phyloP scores from a whole-genome alignment of 2,797 vertebrate genomes.

The Loriculus beryllinus region DNA sequence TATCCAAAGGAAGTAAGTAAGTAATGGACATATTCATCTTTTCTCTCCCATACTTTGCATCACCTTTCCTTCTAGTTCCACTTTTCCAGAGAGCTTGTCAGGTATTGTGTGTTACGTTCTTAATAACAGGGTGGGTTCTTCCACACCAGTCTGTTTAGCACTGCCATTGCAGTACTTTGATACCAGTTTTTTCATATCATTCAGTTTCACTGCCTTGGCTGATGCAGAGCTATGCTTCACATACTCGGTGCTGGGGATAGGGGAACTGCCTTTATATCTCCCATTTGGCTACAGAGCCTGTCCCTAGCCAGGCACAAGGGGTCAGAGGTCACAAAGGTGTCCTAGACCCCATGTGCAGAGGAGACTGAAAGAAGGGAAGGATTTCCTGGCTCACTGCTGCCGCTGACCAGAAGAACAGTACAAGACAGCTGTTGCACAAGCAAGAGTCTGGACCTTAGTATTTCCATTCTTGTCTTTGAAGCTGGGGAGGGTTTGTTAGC shows the following conservation, averaged over 20 bases:
- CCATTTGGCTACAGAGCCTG: neutral
- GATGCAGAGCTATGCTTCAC: neutral
- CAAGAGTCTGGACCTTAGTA: neutral
- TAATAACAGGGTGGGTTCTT: neutral
- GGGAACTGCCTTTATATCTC: neutral
- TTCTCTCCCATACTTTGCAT: neutral
- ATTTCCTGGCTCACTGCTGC: neutral
- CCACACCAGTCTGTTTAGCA: neutral
- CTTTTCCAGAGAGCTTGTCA: neutral
- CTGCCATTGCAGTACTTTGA: neutral
- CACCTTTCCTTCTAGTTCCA: neutral
- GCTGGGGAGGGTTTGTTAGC: neutral
- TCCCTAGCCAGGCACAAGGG: neutral
- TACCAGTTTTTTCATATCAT: neutral
- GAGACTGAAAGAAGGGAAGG: neutral
- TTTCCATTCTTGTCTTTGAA: neutral
- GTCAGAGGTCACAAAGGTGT: neutral
- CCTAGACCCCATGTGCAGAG: neutral
- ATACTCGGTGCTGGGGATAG: neutral
- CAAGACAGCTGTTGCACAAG: neutral
- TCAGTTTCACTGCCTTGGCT: neutral
- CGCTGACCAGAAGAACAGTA: neutral
- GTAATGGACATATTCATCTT: neutral
- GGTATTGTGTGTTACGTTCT: neutral
- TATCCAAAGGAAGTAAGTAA: neutral